Percentiles rank a stretch among this genome's conserved stretches.
Evolutionary conservation across 2,888 invertebrate genomes (phyloP).

Genomic region (Lepidocyrtinus sp.): DNA sequence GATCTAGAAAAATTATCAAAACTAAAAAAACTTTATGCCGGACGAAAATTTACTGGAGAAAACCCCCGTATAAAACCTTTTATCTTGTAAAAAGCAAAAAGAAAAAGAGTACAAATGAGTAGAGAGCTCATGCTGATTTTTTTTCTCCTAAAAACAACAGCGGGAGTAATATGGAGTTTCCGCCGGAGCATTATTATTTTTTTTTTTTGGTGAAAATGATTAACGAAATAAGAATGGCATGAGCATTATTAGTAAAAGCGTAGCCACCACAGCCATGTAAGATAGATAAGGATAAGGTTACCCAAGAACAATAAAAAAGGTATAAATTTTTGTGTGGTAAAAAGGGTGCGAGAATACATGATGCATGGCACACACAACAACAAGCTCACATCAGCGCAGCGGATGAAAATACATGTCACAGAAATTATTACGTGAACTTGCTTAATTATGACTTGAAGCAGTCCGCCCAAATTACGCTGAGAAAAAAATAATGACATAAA

Average conservation of each 20-base stretch:
- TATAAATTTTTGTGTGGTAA: conserved; percentile 16
- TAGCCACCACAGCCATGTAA: conserved; percentile 10
- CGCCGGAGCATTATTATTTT: conserved; percentile 21
- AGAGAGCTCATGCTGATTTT: conserved; percentile 49
- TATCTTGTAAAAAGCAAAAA: conserved; percentile 32
- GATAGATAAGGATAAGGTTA: neutral
- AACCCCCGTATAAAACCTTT: conserved; percentile 18
- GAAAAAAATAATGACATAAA: conserved; percentile 56
- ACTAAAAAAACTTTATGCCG: conserved; percentile 27
- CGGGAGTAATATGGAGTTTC: conserved; percentile 49
- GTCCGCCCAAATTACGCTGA: conserved; percentile 59
- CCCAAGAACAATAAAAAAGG: conserved; percentile 2
- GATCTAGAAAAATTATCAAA: conserved; percentile 36
- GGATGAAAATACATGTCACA: conserved; percentile 59
- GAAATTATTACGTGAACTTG: conserved; percentile 60
- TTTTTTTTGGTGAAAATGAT: conserved; percentile 38
- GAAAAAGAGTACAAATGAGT: conserved; percentile 22
- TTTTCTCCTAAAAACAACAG: conserved; percentile 45
- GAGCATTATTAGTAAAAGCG: conserved; percentile 39
- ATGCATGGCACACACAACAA: conserved; percentile 16
- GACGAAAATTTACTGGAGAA: conserved; percentile 27
- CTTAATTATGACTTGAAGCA: conserved; percentile 60
- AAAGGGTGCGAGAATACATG: conserved; percentile 54
- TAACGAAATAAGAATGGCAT: conserved; percentile 46
- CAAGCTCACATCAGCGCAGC: neutral